Percentiles rank a stretch among this genome's conserved stretches.
Conservation (phyloP, 2,797 vertebrate genomes). For the Tamandua tetradactyla region DNA sequence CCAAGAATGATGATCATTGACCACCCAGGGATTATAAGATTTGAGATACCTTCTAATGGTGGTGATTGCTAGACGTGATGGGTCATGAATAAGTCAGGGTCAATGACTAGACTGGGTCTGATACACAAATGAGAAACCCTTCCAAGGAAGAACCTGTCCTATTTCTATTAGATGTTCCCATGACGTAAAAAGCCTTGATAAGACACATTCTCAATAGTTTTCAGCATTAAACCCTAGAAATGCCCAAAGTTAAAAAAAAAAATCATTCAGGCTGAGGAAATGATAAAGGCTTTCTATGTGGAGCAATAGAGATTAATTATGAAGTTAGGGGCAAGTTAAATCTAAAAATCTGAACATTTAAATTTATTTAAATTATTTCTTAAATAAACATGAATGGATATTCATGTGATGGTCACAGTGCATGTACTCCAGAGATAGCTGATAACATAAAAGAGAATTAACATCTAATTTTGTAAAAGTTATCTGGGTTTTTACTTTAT, state of each 20-base stretch:
- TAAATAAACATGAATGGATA: constrained; percentile 29
- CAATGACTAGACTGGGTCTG: not conserved
- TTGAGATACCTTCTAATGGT: not conserved
- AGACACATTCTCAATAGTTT: not conserved
- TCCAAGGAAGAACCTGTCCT: not conserved
- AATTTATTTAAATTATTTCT: not conserved
- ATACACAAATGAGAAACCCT: not conserved
- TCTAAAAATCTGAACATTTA: not conserved
- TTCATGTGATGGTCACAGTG: not conserved
- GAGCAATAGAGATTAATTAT: constrained; percentile 6
- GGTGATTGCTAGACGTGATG: not conserved
- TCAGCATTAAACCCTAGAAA: constrained; percentile 14
- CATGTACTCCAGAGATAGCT: not conserved
- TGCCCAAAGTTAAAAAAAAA: not conserved
- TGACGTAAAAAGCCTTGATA: not conserved
- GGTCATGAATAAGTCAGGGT: not conserved
- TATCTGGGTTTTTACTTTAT: constrained; percentile 24
- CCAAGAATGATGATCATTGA: not conserved
- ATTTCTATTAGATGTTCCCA: not conserved
- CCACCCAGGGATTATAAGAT: not conserved
- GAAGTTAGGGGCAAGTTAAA: constrained; percentile 25
- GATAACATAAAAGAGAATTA: not conserved
- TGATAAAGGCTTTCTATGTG: not conserved
- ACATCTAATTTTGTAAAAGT: constrained; percentile 28
- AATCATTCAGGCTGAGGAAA: not conserved